A percentile compares a stretch with the other conserved stretches of the same genome.
Conservation (phyloP, 2,888 invertebrate species). For the Oxycera nigricornis region DNA sequence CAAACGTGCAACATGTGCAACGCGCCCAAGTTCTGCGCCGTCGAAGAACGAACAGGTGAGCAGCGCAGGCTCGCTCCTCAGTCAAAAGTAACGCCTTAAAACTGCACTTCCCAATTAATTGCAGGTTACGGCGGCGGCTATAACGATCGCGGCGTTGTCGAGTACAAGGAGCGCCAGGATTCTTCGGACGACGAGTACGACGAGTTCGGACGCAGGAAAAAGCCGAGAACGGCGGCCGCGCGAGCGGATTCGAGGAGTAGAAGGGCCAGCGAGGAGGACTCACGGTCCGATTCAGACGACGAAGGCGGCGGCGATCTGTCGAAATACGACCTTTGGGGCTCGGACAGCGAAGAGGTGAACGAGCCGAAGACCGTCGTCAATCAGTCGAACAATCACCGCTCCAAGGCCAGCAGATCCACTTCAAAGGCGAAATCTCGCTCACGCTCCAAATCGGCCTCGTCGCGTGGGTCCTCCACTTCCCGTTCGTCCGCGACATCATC, state of each 20-base stretch:
- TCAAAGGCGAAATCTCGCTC: slow-evolving; percentile 47
- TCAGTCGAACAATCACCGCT: slow-evolving; percentile 41
- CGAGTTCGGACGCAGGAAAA: slow-evolving; percentile 81
- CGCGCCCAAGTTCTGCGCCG: slow-evolving; percentile 95
- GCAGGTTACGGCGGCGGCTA: slow-evolving; percentile 86
- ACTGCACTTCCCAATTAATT: not conserved
- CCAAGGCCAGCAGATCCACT: slow-evolving; percentile 23
- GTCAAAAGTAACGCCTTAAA: not conserved
- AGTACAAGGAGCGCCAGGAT: slow-evolving; percentile 89
- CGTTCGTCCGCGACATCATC: slow-evolving; percentile 41
- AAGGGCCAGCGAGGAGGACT: slow-evolving; percentile 57
- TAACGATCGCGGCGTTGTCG: slow-evolving; percentile 94
- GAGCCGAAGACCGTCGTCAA: slow-evolving; percentile 21
- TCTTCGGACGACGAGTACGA: slow-evolving; percentile 96
- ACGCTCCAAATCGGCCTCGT: slow-evolving; percentile 48
- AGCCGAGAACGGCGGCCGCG: slow-evolving; percentile 52
- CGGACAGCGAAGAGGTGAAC: slow-evolving; percentile 64
- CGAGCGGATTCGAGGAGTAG: slow-evolving; percentile 40
- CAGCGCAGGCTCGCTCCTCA: not conserved
- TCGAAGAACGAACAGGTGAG: slow-evolving; percentile 75
- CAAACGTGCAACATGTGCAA: slow-evolving; percentile 98
- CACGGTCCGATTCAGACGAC: slow-evolving; percentile 65
- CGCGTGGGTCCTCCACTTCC: slow-evolving; percentile 27
- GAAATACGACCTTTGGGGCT: slow-evolving; percentile 81
- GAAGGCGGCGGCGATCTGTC: slow-evolving; percentile 75